Base-by-base conservation (phyloP, 1,140 invertebrate species). In the Musca domestica region DNA sequence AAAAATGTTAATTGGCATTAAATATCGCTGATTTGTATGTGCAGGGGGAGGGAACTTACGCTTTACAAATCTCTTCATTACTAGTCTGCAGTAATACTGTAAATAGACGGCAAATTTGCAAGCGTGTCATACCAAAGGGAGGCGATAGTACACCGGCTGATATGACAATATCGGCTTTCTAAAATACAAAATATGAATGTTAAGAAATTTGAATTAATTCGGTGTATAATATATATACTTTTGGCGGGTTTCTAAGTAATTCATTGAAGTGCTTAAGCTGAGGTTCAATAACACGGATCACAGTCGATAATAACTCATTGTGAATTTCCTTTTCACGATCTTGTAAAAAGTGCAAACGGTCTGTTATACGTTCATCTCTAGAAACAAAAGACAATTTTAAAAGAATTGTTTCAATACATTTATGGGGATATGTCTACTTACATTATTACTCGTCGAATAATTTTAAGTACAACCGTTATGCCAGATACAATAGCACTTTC, bases 401-500 rank as follows among this genome's bases (percentile, higher is more conserved):
- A 41, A 12, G 12, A 41, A 41, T 41, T 3, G 1, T 17, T 61
- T 25, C 12, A 17, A 58, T 15, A 25, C 12, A 25, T 27, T 25
- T 27, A n/a, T 2, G 4, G 12, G 14, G 6, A 41, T 64, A n/a
- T 48, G 2, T 15, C 14, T n/a, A 76, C 77, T 75, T 56, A 80
- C 77, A 73, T 74, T 70, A 71, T 76, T 58, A 80, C 75, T 58
- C 76, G 77, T 73, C 86, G 87, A 71, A 94, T 82, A 72, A 94
- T 84, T 47, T 87, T 87, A 76, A 94, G 85, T 78, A 94, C 86
- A 79, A 94, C 88, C 83, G 87, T 86, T 76, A 94, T 89, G 74
- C 92, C 92, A 83, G 90, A 90, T 63, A 92, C 87, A 75, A 94
- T 88, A 74, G 88, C 88, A 78, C 88, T 91, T 84, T 94, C 91